Conservation (phyloP, 2,113 vertebrate genomes). For the Burhinus bistriatus region DNA sequence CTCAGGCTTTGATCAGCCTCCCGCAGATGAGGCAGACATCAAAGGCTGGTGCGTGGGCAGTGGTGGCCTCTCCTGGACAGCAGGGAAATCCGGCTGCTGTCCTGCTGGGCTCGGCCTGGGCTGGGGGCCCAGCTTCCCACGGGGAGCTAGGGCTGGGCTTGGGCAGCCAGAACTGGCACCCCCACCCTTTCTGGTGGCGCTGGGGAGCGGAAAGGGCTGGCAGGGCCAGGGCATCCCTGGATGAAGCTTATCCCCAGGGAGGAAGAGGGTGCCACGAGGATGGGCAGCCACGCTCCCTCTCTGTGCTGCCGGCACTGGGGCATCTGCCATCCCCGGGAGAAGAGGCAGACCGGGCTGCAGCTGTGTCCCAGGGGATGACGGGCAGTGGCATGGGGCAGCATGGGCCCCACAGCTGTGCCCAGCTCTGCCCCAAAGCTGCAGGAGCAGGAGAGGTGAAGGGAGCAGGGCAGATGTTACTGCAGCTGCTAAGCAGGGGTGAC, state of each 20-base stretch:
- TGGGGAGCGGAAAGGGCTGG: not conserved
- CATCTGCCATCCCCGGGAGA: not conserved
- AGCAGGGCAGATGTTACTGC: slow-evolving; percentile 31
- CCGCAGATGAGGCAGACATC: not conserved
- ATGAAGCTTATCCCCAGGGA: not conserved
- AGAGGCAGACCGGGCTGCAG: not conserved
- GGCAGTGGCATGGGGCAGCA: not conserved
- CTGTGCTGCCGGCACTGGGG: not conserved
- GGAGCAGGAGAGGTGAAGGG: not conserved
- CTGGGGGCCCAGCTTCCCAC: not conserved
- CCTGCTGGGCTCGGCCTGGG: not conserved
- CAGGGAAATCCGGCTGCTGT: rapidly evolving
- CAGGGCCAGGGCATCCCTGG: not conserved
- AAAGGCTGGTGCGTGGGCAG: not conserved
- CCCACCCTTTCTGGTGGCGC: not conserved
- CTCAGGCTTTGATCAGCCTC: not conserved
- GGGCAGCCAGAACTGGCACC: not conserved
- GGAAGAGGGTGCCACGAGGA: not conserved
- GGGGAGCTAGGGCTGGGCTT: not conserved
- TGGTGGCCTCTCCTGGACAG: not conserved
- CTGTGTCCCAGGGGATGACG: rapidly evolving
- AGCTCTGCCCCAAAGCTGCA: not conserved
- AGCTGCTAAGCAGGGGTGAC: slow-evolving; percentile 38
- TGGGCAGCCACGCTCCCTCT: not conserved
- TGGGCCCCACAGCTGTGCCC: not conserved